Evolutionary conservation across 1,140 invertebrate species (phyloP).

Genomic region (Whitmania pigra): DNA sequence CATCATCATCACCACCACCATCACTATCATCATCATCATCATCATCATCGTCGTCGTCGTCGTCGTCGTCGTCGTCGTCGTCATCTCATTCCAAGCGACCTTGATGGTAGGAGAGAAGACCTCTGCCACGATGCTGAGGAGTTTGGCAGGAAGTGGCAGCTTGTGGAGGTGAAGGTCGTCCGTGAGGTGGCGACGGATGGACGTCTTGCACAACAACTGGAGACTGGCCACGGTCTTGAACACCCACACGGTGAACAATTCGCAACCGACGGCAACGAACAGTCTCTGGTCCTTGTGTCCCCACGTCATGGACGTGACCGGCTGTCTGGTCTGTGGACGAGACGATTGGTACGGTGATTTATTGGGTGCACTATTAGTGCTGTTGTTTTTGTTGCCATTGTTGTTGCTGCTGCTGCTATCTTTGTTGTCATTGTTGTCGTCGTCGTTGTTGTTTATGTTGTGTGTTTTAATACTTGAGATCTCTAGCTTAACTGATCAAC

Average conservation of each 20-base stretch:
- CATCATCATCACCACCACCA: too few species aligned
- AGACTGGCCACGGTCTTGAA: constrained; percentile 68
- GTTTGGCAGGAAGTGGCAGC: constrained; percentile 68
- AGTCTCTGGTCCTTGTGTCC: constrained; percentile 88
- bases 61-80: too few species aligned
- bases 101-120: constrained; percentile 89
- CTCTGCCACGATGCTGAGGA: constrained; percentile 68
- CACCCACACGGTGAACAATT: constrained; percentile 77
- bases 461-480: too few species aligned
- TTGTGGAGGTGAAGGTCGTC: constrained; percentile 48
- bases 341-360: too few species aligned
- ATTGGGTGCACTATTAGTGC: too few species aligned
- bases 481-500: too few species aligned
- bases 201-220: constrained; percentile 69
- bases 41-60: too few species aligned
- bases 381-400: too few species aligned
- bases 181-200: constrained; percentile 50
- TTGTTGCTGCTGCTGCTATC: too few species aligned
- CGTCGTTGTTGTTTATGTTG: too few species aligned
- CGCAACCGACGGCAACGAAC: constrained; percentile 74
- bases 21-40: too few species aligned
- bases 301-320: constrained; percentile 86
- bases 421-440: too few species aligned
- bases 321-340: constrained; percentile 45
- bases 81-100: constrained; percentile 45